These are phyloP conservation scores for Thunnus albacares DNA, from an alignment of 2,797 vertebrate species.

Conservation along the genomic window DNA sequence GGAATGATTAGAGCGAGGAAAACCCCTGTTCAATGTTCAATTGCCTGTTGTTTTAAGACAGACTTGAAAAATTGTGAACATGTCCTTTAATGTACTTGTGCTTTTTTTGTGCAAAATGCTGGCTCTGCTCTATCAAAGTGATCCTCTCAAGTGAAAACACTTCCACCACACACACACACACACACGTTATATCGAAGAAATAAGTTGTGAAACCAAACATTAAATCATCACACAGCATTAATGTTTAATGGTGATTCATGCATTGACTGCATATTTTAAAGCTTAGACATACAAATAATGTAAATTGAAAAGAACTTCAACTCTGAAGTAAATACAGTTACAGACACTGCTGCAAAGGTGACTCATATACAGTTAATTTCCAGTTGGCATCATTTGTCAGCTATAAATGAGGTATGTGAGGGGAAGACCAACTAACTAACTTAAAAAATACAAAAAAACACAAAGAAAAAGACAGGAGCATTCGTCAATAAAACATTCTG, in stretches of 20 bases:
- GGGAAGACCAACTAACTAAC: too few relatives aligned
- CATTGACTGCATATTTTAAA: neutral
- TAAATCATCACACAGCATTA: neutral
- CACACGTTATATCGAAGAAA: neutral
- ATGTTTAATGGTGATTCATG: neutral
- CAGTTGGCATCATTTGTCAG: conserved; percentile 8
- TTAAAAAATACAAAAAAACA: too few relatives aligned
- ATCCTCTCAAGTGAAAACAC: neutral
- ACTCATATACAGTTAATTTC: neutral
- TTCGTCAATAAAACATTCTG: too few relatives aligned
- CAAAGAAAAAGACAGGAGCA: too few relatives aligned
- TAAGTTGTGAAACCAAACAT: neutral
- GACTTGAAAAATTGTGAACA: too few relatives aligned
- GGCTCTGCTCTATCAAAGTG: neutral
- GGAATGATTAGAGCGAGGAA: too few relatives aligned
- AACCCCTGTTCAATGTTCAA: too few relatives aligned
- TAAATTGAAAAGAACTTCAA: neutral
- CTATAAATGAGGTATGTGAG: neutral
- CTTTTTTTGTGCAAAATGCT: neutral
- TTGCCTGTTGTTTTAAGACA: too few relatives aligned
- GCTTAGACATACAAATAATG: neutral
- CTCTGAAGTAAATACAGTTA: neutral
- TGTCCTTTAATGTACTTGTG: neutral
- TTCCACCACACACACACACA: neutral
- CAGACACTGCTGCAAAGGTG: neutral